These are phyloP conservation scores for Ferrisia virgata DNA, from an alignment of 2,888 invertebrate species.

Conservation along the genomic window DNA sequence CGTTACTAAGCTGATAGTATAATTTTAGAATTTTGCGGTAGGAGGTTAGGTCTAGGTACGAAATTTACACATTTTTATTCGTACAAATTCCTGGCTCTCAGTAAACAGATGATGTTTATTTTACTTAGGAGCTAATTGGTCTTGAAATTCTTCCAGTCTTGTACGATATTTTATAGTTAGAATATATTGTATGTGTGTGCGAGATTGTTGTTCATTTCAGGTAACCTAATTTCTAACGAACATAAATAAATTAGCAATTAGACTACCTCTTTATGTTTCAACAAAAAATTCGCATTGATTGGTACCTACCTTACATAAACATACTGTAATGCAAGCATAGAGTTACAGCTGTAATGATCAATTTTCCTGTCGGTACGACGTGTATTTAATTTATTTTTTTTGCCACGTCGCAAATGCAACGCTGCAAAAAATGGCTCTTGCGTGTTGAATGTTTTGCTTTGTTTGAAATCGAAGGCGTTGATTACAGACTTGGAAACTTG, in stretches of 20 bases:
- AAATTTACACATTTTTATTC: background rate
- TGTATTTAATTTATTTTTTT: too few species aligned
- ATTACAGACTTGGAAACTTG: background rate
- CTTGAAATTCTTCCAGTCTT: background rate
- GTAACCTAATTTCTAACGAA: background rate
- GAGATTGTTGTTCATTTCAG: background rate
- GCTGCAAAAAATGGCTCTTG: background rate
- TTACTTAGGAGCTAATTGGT: background rate
- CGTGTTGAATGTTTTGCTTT: background rate
- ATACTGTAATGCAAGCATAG: too few species aligned
- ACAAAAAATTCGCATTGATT: background rate
- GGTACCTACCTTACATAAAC: too few species aligned
- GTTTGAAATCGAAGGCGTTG: background rate
- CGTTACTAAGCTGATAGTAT: background rate
- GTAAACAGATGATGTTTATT: background rate
- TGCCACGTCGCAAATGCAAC: too few species aligned
- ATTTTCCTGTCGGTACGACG: background rate
- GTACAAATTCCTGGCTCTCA: background rate
- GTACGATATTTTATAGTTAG: background rate
- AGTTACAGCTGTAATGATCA: background rate
- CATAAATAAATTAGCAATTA: background rate
- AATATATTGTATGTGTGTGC: too few species aligned
- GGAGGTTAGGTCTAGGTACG: background rate
- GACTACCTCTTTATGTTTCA: background rate
- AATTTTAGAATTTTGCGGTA: background rate